Evolutionary conservation across 2,113 vertebrate species (phyloP), one percentile per base, ranked within the genome.

Genomic region (Dendropsophus ebraccatus): DNA sequence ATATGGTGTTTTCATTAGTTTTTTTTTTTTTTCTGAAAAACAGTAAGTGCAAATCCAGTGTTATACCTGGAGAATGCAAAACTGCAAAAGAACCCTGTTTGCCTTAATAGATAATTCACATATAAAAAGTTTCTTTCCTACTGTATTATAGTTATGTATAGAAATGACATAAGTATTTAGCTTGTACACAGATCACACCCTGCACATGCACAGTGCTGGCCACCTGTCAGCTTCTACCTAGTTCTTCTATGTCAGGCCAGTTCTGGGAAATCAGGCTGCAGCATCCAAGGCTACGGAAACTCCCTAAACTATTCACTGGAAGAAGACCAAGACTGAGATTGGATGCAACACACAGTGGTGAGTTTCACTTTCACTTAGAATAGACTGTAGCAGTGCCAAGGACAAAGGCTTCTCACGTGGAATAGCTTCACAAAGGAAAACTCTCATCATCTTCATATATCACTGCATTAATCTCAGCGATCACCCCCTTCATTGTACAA

Each of bases 291-390:
- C n/a, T 5, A 9, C 16, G 25, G 47, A 77, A 52, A 52, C 47
- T 52, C 49, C 47, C 74, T 13, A 21, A 76, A 21, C 74, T 54
- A 21, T 4, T 49, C 41, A 9, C 9, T 77, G 74, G 16, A 32
- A 32, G 2, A 1, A 5, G 0, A 49, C 50, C 47, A 25, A 25
- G 45, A 50, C 13, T 10, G 1, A 17, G 49, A 13, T 19, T 3
- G 19, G 2, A 9, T 30, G 28, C 12, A 19, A 77, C 49, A 54
- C 7, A 19, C n/a, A 21, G 2, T 0, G 10, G 1, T 25, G 0
- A 25, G 45, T 77, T 77, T 77, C 28, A 52, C 74, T 77, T 77
- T 77, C 74, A 32, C 28, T 77, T 77, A 11, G 30, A 67, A 28
- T 1, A 67, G 16, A 8, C 67, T 70, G 67, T 1, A 70, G 0